Conservation (phyloP, 2,888 invertebrate genomes). For the Antitype chi region DNA sequence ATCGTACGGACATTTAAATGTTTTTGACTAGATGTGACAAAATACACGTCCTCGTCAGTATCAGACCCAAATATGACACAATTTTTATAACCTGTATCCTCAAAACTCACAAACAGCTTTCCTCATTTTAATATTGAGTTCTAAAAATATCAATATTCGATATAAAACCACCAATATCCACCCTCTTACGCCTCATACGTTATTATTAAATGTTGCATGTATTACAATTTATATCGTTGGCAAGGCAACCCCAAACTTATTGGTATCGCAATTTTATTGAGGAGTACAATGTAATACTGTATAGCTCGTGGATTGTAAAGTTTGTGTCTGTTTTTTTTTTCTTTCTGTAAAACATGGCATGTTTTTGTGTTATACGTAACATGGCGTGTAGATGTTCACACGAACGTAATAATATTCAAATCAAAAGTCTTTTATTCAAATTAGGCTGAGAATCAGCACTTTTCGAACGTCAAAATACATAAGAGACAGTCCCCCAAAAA, state of each 20-base stretch:
- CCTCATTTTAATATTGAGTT: slow-evolving; percentile 24
- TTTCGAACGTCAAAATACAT: too few relatives aligned
- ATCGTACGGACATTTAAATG: background rate
- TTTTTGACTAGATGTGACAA: background rate
- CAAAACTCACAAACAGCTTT: background rate
- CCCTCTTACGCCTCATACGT: slow-evolving; percentile 73
- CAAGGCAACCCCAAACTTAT: slow-evolving; percentile 69
- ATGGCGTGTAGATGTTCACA: too few relatives aligned
- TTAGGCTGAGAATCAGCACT: too few relatives aligned
- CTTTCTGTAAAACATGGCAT: background rate
- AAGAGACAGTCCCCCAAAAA: too few relatives aligned
- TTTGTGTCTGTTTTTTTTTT: slow-evolving; percentile 51
- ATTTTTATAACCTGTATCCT: background rate
- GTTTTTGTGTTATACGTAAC: background rate
- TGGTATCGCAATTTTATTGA: slow-evolving; percentile 79
- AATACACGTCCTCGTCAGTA: background rate
- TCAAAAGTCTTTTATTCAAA: too few relatives aligned
- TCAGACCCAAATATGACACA: background rate
- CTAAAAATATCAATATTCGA: slow-evolving; percentile 65
- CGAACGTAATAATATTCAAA: too few relatives aligned
- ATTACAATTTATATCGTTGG: slow-evolving; percentile 81
- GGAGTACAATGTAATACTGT: slow-evolving; percentile 42
- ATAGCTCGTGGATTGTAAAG: slow-evolving; percentile 78
- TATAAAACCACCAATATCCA: slow-evolving; percentile 71
- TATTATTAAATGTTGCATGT: slow-evolving; percentile 89